Base-by-base conservation (phyloP, 2,888 invertebrate genomes). In the Stramonita haemastoma region DNA sequence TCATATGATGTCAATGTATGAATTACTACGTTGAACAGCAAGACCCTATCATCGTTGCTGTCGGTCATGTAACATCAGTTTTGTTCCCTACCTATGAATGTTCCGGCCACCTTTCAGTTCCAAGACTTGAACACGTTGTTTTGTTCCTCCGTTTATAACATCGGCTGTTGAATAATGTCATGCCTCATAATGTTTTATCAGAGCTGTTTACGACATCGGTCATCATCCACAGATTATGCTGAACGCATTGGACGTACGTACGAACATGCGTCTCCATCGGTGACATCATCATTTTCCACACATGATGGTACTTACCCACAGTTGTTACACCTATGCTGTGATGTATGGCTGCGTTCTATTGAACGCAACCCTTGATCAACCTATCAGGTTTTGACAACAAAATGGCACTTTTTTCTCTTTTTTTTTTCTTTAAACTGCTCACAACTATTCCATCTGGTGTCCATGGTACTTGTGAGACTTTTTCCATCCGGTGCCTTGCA, bases 401-500 rank as follows among this genome's bases (percentile, higher is more conserved):
- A 86, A 86, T 86, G 86, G 86, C 86, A 86, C 86, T 56, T 13
- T 22, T 15, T 60, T 22, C 22, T 77, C 13, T 77, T n/a, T 77
- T 77, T 77, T 77, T 77, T 77, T 77, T 77, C 26, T 77, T n/a
- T 77, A 22, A n/a, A 73, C 36, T 87, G 87, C 87, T 73, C 87
- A 73, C 87, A 86, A 66, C 66, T 34, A 56, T 46, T 87, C 87
- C 70, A 87, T 26, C 87, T 73, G 8, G 73, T 73, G 56, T 36
- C 32, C 29, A 70, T 46, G 26, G 34, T 73, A 73, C 73, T 36
- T 73, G 87, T 73, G 87, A 87, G 66, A 86, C 86, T 29, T 70
- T 73, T 70, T 73, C 87, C 87, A 87, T 73, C 87, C 19, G 87
- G 87, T 87, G 87, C 87, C 87, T 87, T 87, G 87, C 60, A 66